These are phyloP conservation scores for Clinocottus analis DNA, from an alignment of 2,113 vertebrate genomes.

Conservation along the genomic window DNA sequence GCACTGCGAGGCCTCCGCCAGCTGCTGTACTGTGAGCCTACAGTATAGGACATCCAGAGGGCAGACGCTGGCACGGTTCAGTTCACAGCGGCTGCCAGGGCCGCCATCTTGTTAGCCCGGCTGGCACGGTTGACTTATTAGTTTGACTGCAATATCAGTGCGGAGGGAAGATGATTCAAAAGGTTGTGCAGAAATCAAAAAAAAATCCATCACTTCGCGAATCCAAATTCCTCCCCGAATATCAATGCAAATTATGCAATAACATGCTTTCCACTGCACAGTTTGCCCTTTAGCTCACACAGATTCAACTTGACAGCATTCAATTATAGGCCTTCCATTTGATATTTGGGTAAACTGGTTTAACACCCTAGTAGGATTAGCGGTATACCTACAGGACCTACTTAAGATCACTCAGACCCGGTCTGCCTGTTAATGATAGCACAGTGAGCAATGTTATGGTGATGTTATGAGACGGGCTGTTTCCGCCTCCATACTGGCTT, in stretches of 20 bases:
- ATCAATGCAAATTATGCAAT: background rate
- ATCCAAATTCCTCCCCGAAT: background rate
- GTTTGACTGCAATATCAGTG: slow-evolving; percentile 25
- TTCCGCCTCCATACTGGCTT: slow-evolving; percentile 54
- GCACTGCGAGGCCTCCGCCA: slow-evolving; percentile 41
- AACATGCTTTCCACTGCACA: slow-evolving; percentile 8
- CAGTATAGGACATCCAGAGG: slow-evolving; percentile 63
- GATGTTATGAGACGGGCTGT: slow-evolving; percentile 55
- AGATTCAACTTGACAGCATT: slow-evolving; percentile 44
- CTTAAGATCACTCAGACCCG: slow-evolving; percentile 49
- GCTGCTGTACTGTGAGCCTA: slow-evolving; percentile 51
- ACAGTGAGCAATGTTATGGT: slow-evolving; percentile 51
- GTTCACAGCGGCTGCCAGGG: slow-evolving; percentile 50
- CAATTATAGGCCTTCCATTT: slow-evolving; percentile 40
- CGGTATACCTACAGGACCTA: slow-evolving; percentile 53
- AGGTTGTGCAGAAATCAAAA: slow-evolving; percentile 9
- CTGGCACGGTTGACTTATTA: slow-evolving; percentile 51
- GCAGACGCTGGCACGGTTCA: slow-evolving; percentile 52
- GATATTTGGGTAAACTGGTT: slow-evolving; percentile 51
- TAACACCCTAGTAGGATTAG: slow-evolving; percentile 21
- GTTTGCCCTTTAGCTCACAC: slow-evolving; percentile 36
- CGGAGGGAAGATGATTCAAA: background rate
- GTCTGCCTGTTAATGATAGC: slow-evolving; percentile 62
- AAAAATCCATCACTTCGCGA: background rate
- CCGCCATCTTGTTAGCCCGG: slow-evolving; percentile 62